Base-by-base conservation (phyloP, 2,113 vertebrate genomes). In the Willisornis vidua region DNA sequence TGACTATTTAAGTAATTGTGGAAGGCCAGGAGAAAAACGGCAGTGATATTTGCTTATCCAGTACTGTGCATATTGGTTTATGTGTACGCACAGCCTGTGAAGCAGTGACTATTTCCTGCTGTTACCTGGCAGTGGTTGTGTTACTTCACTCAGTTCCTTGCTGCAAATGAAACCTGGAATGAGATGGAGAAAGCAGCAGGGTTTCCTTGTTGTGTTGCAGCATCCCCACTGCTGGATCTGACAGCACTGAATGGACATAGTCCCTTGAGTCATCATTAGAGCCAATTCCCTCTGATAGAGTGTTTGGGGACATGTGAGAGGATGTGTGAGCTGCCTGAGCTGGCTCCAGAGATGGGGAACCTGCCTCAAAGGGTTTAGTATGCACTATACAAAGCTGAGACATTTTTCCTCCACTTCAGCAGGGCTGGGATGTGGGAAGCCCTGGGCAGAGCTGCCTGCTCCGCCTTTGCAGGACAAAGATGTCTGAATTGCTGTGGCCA, bases 401-500 rank as follows among this genome's bases (percentile, higher is more conserved):
- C 0, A 0, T 35, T 58, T 58, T 84, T 52, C 62, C 46, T 80
- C 68, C 73, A 26, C 24, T 41, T 51, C 7, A 5, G 13, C 19
- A 39, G 15, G 43, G 46, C 4, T 49, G 29, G 35, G 45, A 90
- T 62, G 10, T 12, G 13, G 37, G 46, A 35, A 87, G 62, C 13
- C 4, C 5, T 0, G 3, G 39, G 54, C 39, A 41, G 49, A 77
- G 45, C 22, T 37, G 31, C n/a, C 31, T 17, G 15, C n/a, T 46
- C 26, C 41, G 28, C 29, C 52, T 33, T 20, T 39, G n/a, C 13
- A 46, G 12, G 43, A 6, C 16, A 25, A 58, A 37, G 43, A 15
- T 45, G 6, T 46, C 54, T 1, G 10, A 28, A 20, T 25, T 0
- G 0, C 14, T 24, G 52, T 11, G 14, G 10, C n/a, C 48, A 83